phyloP scores from a whole-genome alignment of 2,888 invertebrate genomes.

The Hyppa rectilinea region DNA sequence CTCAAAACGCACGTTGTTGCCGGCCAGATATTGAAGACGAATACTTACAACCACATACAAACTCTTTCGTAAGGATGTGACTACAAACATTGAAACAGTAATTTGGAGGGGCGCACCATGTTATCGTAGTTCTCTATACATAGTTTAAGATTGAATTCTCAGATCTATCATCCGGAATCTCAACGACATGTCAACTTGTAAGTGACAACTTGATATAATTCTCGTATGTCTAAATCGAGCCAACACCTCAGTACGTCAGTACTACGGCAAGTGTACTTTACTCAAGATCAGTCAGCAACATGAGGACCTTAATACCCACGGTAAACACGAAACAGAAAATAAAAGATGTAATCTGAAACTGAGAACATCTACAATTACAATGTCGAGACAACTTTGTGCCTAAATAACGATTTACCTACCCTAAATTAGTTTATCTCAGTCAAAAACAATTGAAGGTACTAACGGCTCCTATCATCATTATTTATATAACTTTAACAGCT shows the following conservation, averaged over 20 bases:
- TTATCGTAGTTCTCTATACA: no score
- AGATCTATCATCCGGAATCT: neutral
- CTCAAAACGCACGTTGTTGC: no score
- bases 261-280: neutral
- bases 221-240: constrained; percentile 15
- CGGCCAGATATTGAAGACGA: no score
- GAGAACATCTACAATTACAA: constrained; percentile 10
- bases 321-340: neutral
- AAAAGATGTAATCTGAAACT: constrained; percentile 10
- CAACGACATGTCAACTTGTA: neutral
- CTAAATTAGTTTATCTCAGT: constrained; percentile 31
- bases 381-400: constrained; percentile 13
- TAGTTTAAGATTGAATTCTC: neutral
- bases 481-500: constrained; percentile 34
- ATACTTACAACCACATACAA: no score
- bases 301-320: neutral
- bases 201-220: neutral
- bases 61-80: no score
- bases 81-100: no score
- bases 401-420: constrained; percentile 29
- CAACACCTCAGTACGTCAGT: constrained; percentile 2
- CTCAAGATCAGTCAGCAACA: constrained; percentile 1
- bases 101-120: no score
- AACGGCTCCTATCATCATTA: constrained; percentile 49
- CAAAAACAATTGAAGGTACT: constrained; percentile 46